Percentiles rank a stretch among this genome's conserved stretches.
Conservation (phyloP, 2,113 vertebrate species). For the Numida meleagris region DNA sequence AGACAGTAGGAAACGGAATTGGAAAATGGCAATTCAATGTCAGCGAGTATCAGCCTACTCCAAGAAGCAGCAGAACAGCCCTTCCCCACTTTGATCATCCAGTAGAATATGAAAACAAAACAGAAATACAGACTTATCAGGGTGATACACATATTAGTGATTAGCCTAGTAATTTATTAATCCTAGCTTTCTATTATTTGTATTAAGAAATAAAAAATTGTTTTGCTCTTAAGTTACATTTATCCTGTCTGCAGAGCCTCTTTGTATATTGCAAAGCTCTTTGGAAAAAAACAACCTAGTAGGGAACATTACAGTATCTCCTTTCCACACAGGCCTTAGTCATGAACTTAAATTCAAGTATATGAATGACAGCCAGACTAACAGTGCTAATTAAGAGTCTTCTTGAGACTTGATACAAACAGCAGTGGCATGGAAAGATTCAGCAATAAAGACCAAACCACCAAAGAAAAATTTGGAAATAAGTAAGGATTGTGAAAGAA, state of each 20-base stretch:
- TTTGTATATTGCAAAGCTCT: background rate
- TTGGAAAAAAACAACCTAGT: background rate
- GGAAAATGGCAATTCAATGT: background rate
- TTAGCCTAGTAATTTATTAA: background rate
- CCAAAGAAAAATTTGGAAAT: background rate
- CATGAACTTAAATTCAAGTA: background rate
- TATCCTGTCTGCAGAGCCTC: background rate
- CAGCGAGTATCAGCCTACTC: background rate
- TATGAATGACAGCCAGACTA: background rate
- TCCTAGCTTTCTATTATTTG: background rate
- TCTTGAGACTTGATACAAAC: background rate
- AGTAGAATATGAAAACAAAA: background rate
- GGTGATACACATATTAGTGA: background rate
- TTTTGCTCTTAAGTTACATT: background rate
- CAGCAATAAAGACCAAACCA: background rate
- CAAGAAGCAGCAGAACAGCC: background rate
- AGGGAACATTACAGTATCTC: background rate
- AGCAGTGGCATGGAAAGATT: background rate
- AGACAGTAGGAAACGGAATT: background rate
- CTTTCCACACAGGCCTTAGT: background rate
- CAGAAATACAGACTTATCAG: background rate
- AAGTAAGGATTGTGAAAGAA: background rate
- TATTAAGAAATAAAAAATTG: background rate
- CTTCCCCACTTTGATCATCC: background rate
- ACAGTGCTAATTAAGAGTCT: background rate